These are phyloP conservation scores for Apolygus lucorum DNA, from an alignment of 1,140 invertebrate genomes.

Conservation along the genomic window DNA sequence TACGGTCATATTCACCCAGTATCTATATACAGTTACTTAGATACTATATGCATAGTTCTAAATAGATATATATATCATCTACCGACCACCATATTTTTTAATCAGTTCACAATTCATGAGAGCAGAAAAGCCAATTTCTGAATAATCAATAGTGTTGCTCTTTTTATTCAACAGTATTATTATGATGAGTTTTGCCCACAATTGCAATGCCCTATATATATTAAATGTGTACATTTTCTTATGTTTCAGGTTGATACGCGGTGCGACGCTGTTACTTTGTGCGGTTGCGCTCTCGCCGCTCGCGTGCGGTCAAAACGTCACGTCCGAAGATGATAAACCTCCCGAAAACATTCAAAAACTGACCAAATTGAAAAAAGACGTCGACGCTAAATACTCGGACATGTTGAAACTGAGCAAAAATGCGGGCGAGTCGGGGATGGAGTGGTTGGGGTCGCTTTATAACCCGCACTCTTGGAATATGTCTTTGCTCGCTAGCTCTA, in stretches of 20 bases:
- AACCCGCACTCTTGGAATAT: conserved; percentile 2
- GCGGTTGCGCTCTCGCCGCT: neutral
- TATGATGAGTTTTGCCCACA: too few species aligned
- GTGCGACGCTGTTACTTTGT: neutral
- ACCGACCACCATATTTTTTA: too few species aligned
- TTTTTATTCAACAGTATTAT: too few species aligned
- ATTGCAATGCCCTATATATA: too few species aligned
- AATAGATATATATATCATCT: too few species aligned
- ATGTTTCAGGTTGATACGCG: neutral
- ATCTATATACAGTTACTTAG: too few species aligned
- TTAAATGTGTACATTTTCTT: too few species aligned
- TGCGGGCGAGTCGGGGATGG: neutral
- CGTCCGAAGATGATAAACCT: neutral
- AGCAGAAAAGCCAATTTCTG: too few species aligned
- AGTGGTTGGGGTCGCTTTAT: neutral
- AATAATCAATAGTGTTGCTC: too few species aligned
- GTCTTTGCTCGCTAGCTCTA: neutral
- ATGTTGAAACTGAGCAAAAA: neutral
- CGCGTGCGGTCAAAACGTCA: neutral
- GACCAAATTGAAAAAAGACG: neutral
- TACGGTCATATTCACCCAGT: too few species aligned
- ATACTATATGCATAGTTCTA: too few species aligned
- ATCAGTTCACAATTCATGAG: too few species aligned
- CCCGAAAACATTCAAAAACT: conserved; percentile 12
- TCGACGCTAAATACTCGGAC: neutral